These are phyloP conservation scores for Drosophila truncata DNA, from an alignment of 1,140 invertebrate species.

Conservation along the genomic window DNA sequence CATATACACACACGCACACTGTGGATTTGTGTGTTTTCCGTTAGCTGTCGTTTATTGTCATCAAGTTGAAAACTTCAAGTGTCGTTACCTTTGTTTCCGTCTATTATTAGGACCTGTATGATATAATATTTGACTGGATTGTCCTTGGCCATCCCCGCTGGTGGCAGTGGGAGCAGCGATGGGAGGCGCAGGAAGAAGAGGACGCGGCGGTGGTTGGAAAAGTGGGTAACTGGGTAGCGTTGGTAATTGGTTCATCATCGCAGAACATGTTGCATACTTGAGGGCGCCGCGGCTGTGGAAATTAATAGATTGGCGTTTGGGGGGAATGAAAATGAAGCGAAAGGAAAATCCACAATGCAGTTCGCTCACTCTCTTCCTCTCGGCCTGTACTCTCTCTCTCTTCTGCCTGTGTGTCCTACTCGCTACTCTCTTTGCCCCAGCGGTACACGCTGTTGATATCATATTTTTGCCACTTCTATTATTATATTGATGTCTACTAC, in stretches of 20 bases:
- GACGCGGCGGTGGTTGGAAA: conserved; percentile 6
- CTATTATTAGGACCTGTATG: conserved; percentile 63
- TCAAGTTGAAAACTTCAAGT: conserved; percentile 66
- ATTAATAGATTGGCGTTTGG: conserved; percentile 25
- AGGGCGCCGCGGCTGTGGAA: conserved; percentile 32
- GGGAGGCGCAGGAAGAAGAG: neutral
- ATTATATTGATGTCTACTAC: conserved; percentile 72
- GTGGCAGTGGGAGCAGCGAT: conserved; percentile 1
- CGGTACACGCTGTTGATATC: conserved; percentile 78
- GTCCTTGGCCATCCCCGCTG: conserved; percentile 54
- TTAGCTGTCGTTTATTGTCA: conserved; percentile 48
- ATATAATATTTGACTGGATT: conserved; percentile 66
- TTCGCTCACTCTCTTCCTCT: conserved; percentile 4
- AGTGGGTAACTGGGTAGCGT: conserved; percentile 16
- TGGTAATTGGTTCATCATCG: conserved; percentile 37
- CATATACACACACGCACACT: neutral
- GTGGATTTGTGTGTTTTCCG: conserved; percentile 33
- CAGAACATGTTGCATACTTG: conserved; percentile 60
- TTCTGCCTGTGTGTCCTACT: conserved; percentile 13
- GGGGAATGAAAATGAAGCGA: conserved; percentile 13
- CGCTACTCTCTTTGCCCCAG: conserved; percentile 29
- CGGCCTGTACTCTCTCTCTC: neutral
- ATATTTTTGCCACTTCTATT: conserved; percentile 82
- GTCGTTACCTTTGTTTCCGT: conserved; percentile 50
- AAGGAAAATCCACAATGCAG: conserved; percentile 53